phyloP scores from a whole-genome alignment of 1,140 invertebrate genomes.

The Atopsyche davidsoni region DNA sequence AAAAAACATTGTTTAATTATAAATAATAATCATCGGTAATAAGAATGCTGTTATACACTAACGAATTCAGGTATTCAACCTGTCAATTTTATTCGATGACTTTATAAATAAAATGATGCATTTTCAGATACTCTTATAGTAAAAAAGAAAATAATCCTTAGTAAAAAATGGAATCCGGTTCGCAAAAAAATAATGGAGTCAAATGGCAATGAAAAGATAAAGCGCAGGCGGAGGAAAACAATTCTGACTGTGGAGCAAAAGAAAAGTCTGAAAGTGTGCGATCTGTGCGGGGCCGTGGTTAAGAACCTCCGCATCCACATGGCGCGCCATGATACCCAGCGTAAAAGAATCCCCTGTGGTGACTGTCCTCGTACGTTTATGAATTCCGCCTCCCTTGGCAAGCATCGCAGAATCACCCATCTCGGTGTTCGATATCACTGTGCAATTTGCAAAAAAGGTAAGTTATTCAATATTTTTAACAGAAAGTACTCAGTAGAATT shows the following conservation, averaged over 20 bases:
- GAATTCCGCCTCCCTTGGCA: neutral
- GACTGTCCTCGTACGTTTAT: constrained; percentile 15
- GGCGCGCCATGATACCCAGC: constrained; percentile 2
- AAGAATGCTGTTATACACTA: neutral
- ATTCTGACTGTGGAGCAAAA: neutral
- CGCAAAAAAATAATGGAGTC: too few relatives aligned
- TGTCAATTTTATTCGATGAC: neutral
- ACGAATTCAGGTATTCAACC: neutral
- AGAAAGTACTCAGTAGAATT: neutral
- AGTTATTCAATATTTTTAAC: neutral
- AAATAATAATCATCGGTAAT: neutral
- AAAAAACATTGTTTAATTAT: neutral
- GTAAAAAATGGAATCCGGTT: too few relatives aligned
- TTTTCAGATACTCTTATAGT: neutral
- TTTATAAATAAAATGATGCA: neutral
- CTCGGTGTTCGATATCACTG: constrained; percentile 22
- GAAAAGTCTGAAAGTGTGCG: constrained; percentile 9
- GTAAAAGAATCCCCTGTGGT: constrained; percentile 8
- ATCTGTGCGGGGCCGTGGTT: constrained; percentile 21
- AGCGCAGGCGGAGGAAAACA: neutral
- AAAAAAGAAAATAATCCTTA: neutral
- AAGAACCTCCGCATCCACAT: constrained; percentile 10
- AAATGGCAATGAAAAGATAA: neutral
- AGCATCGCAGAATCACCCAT: constrained; percentile 14
- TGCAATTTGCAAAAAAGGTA: constrained; percentile 24